phyloP scores from a whole-genome alignment of 2,797 vertebrate species.

The Eutrigla gurnardus region DNA sequence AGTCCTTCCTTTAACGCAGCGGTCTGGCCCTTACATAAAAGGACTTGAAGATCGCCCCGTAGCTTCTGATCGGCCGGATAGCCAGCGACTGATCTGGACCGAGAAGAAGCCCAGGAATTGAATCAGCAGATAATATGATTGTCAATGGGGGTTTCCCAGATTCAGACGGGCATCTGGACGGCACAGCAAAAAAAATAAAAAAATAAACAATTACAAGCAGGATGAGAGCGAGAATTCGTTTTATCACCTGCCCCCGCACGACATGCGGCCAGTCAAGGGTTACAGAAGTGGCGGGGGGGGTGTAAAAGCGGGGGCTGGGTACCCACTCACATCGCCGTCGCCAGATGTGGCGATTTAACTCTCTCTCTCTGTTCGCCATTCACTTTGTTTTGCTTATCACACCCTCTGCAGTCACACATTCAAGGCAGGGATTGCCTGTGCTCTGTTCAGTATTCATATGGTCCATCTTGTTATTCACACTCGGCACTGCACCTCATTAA shows the following conservation, averaged over 20 bases:
- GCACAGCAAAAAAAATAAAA: background rate
- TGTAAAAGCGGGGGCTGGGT: slow-evolving; percentile 51
- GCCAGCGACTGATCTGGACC: slow-evolving; percentile 33
- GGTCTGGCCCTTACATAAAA: slow-evolving; percentile 42
- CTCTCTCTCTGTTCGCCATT: slow-evolving; percentile 58
- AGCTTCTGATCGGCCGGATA: slow-evolving; percentile 38
- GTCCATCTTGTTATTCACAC: slow-evolving; percentile 66
- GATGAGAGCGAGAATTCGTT: slow-evolving; percentile 4
- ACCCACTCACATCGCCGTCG: slow-evolving; percentile 30
- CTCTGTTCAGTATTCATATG: slow-evolving; percentile 55
- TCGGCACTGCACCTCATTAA: slow-evolving; percentile 58
- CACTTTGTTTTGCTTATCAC: slow-evolving; percentile 59
- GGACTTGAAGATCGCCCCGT: slow-evolving; percentile 17
- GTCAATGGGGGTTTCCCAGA: slow-evolving; percentile 45
- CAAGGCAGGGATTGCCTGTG: slow-evolving; percentile 48
- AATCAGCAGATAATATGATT: slow-evolving; percentile 51
- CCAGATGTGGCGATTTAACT: slow-evolving; percentile 70
- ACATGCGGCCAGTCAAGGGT: slow-evolving; percentile 42
- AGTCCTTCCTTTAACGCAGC: slow-evolving; percentile 38
- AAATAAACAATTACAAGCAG: slow-evolving; percentile 4
- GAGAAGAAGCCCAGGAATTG: slow-evolving; percentile 41
- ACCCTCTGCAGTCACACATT: slow-evolving; percentile 55
- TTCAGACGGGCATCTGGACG: slow-evolving; percentile 28
- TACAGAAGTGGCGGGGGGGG: slow-evolving; percentile 38
- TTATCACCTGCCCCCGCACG: slow-evolving; percentile 16